Percentiles rank a stretch among this genome's conserved stretches.
Evolutionary conservation across 1,140 invertebrate species (phyloP).

Genomic region (Psilanteris sp.): DNA sequence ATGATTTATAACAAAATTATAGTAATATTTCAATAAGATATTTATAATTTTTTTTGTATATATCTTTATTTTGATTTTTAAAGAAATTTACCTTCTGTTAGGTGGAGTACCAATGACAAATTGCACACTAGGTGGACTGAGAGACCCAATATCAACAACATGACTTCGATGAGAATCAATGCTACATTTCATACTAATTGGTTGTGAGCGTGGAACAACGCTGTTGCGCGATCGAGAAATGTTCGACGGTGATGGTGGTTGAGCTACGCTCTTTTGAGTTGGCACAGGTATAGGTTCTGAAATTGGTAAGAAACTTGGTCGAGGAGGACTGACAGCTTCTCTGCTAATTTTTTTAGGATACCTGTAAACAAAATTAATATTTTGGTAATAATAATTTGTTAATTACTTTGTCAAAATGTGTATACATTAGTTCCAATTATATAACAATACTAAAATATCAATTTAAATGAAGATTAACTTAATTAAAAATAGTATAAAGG

Average conservation of each 20-base stretch:
- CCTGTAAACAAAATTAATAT: conserved; percentile 23
- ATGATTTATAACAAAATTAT: no score
- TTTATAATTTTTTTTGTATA: no score
- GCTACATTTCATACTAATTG: conserved; percentile 87
- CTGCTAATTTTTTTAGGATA: conserved; percentile 73
- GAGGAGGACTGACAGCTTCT: conserved; percentile 82
- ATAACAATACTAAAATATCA: neutral
- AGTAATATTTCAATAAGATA: no score
- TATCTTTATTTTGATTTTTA: no score
- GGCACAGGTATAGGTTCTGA: conserved; percentile 90
- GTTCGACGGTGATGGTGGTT: conserved; percentile 72
- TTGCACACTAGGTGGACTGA: conserved; percentile 94
- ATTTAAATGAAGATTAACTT: no score
- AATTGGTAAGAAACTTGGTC: conserved; percentile 86
- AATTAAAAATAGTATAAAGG: no score
- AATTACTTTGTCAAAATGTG: no score
- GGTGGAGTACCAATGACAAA: conserved; percentile 95
- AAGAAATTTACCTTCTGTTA: conserved; percentile 79
- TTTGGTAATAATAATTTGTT: no score
- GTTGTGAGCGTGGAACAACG: conserved; percentile 88
- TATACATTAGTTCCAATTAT: no score
- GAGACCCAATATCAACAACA: conserved; percentile 89
- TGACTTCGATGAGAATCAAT: conserved; percentile 83
- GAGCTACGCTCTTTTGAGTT: conserved; percentile 82
- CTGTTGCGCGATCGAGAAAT: conserved; percentile 70